phyloP scores from a whole-genome alignment of 1,140 invertebrate species.

The Bombus consobrinus region DNA sequence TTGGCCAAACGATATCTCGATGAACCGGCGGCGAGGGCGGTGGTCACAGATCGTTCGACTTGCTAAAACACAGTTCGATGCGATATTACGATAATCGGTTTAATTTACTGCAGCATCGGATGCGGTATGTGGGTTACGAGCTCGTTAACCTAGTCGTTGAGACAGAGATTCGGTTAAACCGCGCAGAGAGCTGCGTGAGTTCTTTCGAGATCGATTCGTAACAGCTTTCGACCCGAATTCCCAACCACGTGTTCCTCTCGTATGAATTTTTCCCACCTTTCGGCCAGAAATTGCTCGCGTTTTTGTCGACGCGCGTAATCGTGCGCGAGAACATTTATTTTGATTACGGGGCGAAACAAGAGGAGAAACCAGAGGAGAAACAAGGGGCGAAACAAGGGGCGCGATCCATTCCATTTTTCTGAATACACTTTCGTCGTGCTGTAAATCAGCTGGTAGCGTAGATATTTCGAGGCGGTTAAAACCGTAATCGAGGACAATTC shows the following conservation, averaged over 20 bases:
- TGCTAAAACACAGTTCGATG: constrained; percentile 28
- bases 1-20: neutral
- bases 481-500: no score
- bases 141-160: constrained; percentile 50
- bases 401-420: no score
- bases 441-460: no score
- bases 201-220: constrained; percentile 29
- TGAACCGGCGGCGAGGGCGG: no score
- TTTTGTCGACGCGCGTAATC: no score
- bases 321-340: neutral
- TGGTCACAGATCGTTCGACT: no score
- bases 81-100: constrained; percentile 46
- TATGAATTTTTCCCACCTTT: neutral
- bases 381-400: neutral
- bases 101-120: constrained; percentile 40
- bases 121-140: constrained; percentile 42
- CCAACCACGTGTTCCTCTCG: no score
- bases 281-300: no score
- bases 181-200: neutral
- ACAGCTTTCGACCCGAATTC: neutral
- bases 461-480: no score
- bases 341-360: no score
- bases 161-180: constrained; percentile 48
- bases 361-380: no score
- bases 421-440: no score